These are phyloP conservation scores for Turnix velox DNA, from an alignment of 2,113 vertebrate genomes.

Conservation along the genomic window DNA sequence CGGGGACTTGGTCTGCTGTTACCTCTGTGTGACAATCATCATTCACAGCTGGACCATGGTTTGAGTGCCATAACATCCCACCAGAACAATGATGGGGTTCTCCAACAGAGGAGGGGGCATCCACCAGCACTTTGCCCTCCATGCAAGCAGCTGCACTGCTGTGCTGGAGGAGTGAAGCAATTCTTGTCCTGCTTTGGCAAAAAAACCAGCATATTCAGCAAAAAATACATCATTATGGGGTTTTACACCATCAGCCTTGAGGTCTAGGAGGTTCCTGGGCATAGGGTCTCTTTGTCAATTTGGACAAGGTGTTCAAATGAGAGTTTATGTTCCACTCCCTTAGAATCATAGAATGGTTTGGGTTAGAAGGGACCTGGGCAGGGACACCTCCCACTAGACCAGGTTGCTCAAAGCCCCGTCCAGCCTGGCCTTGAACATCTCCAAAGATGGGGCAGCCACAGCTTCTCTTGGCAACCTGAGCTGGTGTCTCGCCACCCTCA, in stretches of 20 bases:
- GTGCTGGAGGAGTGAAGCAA: background rate
- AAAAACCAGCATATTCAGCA: background rate
- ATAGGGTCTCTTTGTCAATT: background rate
- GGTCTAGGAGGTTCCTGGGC: background rate
- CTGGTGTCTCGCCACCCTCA: background rate
- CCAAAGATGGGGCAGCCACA: background rate
- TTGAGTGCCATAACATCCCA: background rate
- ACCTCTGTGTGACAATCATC: background rate
- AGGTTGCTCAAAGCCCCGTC: background rate
- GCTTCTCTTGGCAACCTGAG: background rate
- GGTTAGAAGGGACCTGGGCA: background rate
- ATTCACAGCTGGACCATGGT: accelerated
- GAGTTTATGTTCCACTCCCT: background rate
- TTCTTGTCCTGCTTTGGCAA: background rate
- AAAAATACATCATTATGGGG: background rate
- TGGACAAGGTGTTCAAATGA: accelerated
- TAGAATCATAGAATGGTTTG: background rate
- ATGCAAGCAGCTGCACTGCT: accelerated
- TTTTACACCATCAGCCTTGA: background rate
- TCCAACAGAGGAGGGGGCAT: background rate
- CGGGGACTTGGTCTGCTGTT: accelerated
- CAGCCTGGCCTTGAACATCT: background rate
- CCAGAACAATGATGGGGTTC: background rate
- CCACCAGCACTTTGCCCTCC: accelerated
- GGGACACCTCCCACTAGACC: background rate